A percentile compares a stretch with the other conserved stretches of the same genome.
Conservation (phyloP, 2,113 vertebrate genomes). For the Pelecanoides urinatrix region DNA sequence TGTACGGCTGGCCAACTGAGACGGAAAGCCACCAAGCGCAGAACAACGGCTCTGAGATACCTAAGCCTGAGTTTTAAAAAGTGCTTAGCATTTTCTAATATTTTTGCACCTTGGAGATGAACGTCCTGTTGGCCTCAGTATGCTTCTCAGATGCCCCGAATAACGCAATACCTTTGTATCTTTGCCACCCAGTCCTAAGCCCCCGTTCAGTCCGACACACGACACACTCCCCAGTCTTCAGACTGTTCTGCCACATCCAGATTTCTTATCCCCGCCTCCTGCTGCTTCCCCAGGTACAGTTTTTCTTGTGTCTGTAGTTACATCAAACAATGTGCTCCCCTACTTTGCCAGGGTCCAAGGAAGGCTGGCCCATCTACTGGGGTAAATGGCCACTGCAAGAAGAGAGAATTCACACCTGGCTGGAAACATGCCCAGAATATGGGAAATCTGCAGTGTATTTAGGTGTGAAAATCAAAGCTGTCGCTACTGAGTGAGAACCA, state of each 20-base stretch:
- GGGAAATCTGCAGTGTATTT: neutral
- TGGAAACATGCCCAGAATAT: neutral
- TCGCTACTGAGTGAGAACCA: neutral
- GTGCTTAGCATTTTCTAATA: neutral
- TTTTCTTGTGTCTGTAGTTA: neutral
- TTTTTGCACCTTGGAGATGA: neutral
- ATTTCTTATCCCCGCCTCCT: neutral
- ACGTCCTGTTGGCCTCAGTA: neutral
- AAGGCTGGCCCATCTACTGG: neutral
- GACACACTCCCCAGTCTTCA: neutral
- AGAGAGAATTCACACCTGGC: neutral
- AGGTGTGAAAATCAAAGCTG: neutral
- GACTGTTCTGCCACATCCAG: neutral
- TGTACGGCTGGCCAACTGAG: neutral
- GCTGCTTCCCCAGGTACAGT: neutral
- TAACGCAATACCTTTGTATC: neutral
- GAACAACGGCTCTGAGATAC: neutral
- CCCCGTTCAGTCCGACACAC: accelerated
- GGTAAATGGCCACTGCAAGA: neutral
- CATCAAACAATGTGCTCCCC: neutral
- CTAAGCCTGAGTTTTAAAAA: neutral
- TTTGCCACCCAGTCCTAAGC: neutral
- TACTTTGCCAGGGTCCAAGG: neutral
- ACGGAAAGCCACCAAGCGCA: neutral
- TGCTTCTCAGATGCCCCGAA: neutral